Percentiles rank a stretch among this genome's conserved stretches.
Evolutionary conservation across 2,113 vertebrate species (phyloP).

Genomic region (Tiliqua scincoides): DNA sequence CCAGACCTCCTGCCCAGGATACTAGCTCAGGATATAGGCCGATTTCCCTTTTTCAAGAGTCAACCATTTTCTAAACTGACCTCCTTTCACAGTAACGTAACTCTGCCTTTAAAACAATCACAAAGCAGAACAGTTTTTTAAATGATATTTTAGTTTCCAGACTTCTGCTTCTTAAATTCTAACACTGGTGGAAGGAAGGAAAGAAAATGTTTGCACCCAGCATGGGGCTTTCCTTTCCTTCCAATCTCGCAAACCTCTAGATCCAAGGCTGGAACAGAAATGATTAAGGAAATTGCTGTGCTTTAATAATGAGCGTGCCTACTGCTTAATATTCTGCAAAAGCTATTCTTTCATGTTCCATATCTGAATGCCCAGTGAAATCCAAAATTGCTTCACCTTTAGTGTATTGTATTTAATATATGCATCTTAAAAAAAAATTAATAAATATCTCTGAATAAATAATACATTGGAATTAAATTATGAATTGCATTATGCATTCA

Average conservation of each 20-base stretch:
- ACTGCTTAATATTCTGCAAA: neutral
- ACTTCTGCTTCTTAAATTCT: neutral
- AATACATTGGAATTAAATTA: constrained; percentile 17
- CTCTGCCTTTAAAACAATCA: neutral
- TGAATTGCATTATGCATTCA: neutral
- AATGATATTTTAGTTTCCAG: neutral
- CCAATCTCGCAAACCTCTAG: neutral
- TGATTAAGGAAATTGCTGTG: neutral
- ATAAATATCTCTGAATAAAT: neutral
- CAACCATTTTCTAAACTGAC: too few relatives aligned
- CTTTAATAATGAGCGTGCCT: neutral
- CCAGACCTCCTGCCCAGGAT: too few relatives aligned
- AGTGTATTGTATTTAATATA: constrained; percentile 4
- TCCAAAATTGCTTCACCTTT: neutral
- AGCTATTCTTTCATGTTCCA: constrained; percentile 1
- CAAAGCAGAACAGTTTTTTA: neutral
- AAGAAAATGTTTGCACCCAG: neutral
- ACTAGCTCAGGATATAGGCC: neutral
- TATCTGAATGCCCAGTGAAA: neutral
- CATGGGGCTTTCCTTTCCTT: neutral
- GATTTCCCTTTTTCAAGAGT: too few relatives aligned
- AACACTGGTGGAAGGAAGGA: neutral
- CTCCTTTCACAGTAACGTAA: neutral
- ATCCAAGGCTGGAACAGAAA: neutral
- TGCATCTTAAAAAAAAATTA: constrained; percentile 23